These are phyloP conservation scores for Ephydatia muelleri DNA, from an alignment of 37 sponge, comb jelly and placozoan genomes.

Conservation along the genomic window DNA sequence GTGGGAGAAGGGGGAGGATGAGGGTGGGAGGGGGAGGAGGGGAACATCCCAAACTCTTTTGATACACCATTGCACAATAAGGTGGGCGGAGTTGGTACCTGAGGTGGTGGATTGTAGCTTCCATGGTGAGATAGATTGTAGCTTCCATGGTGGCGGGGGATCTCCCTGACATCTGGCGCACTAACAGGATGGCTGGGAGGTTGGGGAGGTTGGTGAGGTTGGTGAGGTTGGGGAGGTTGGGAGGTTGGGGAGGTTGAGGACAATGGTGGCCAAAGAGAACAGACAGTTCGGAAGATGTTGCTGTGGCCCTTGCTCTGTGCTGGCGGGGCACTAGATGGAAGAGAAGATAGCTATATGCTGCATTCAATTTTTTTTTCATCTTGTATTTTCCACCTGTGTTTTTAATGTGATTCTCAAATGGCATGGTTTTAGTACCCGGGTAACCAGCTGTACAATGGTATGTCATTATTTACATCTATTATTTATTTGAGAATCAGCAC, in stretches of 20 bases:
- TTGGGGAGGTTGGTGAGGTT: not conserved
- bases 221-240: not conserved
- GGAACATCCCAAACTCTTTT: too few species aligned
- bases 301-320: not conserved
- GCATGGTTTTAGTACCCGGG: too few species aligned
- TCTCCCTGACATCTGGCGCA: not conserved
- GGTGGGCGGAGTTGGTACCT: not conserved
- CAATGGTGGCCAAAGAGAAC: constrained; percentile 2
- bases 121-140: not conserved
- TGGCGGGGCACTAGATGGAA: not conserved
- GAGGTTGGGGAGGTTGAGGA: not conserved
- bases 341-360: too few species aligned
- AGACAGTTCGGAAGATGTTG: not conserved
- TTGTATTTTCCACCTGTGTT: too few species aligned
- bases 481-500: too few species aligned
- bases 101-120: not conserved
- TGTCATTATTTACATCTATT: too few species aligned
- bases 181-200: not conserved
- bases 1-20: not conserved
- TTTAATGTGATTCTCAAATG: too few species aligned
- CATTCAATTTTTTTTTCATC: too few species aligned
- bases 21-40: not conserved
- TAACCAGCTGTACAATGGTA: too few species aligned
- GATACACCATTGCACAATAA: too few species aligned
- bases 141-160: not conserved